These are phyloP conservation scores for Leptopilina drosophilae DNA, from an alignment of 2,888 invertebrate genomes.

Conservation along the genomic window DNA sequence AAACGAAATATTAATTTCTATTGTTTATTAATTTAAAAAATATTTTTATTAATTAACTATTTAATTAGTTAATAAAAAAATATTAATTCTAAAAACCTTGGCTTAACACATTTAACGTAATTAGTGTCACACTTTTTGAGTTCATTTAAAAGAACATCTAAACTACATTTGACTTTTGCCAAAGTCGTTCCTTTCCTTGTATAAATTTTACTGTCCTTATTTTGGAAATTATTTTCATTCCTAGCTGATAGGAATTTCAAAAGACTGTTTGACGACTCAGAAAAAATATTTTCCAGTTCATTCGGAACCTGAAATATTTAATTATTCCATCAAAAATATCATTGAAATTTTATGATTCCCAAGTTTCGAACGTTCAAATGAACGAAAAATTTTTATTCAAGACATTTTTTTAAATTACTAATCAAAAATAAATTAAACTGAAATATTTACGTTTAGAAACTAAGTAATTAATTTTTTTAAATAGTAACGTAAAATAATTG, in stretches of 20 bases:
- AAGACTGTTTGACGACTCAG: slow-evolving; percentile 65
- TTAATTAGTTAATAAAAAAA: no score
- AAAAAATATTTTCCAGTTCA: slow-evolving; percentile 62
- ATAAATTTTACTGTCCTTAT: slow-evolving; percentile 53
- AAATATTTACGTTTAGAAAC: no score
- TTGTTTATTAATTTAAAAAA: no score
- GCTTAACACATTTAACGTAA: slow-evolving; percentile 75
- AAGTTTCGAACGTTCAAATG: no score
- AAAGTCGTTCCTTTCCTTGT: slow-evolving; percentile 66
- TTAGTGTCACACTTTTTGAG: slow-evolving; percentile 73
- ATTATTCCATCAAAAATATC: neutral
- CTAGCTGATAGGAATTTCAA: slow-evolving; percentile 58
- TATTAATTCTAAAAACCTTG: slow-evolving; percentile 59
- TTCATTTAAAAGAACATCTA: slow-evolving; percentile 72
- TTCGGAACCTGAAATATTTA: slow-evolving; percentile 59
- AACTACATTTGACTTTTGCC: slow-evolving; percentile 71
- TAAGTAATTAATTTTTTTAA: no score
- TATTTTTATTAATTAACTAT: no score
- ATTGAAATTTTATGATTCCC: no score
- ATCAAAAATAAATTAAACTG: no score
- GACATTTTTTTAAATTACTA: no score
- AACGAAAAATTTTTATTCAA: no score
- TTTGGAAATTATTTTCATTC: slow-evolving; percentile 49
- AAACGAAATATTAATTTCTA: no score
- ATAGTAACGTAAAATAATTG: no score